phyloP scores from a whole-genome alignment of 2,797 vertebrate genomes.

The Pachyuromys duprasi region DNA sequence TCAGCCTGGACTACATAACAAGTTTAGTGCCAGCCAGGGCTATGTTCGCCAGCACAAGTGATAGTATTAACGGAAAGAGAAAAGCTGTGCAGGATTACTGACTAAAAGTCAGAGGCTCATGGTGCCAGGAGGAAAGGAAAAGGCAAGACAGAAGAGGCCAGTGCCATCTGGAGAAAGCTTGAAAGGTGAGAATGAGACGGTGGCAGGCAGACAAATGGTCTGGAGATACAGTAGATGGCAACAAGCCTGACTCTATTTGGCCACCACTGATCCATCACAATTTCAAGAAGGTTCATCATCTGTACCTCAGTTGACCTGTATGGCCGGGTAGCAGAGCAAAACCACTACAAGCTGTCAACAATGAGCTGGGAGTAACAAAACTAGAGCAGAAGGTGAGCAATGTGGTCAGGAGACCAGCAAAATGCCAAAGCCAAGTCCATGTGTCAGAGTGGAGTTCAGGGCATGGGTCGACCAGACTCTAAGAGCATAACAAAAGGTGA shows the following conservation, averaged over 20 bases:
- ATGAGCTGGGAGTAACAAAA: slow-evolving; percentile 3
- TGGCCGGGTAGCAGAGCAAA: slow-evolving; percentile 47
- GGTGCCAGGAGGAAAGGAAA: background rate
- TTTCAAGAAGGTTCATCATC: slow-evolving; percentile 57
- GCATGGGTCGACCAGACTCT: background rate
- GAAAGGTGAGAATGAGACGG: background rate
- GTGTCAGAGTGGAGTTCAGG: background rate
- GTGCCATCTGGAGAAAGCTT: background rate
- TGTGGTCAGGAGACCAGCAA: slow-evolving; percentile 21
- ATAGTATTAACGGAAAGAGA: slow-evolving; percentile 2
- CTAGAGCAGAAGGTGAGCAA: slow-evolving; percentile 64
- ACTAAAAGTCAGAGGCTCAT: background rate
- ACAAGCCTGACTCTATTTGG: slow-evolving; percentile 1
- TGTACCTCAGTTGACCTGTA: slow-evolving; percentile 58
- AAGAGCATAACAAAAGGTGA: background rate
- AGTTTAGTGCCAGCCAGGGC: background rate
- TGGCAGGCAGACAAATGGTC: background rate
- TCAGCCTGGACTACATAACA: background rate
- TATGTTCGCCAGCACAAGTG: background rate
- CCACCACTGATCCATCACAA: background rate
- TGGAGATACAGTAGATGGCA: slow-evolving; percentile 52
- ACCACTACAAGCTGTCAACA: slow-evolving; percentile 70
- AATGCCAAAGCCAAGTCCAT: slow-evolving; percentile 31
- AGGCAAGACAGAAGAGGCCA: background rate
- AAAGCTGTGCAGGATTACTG: background rate